These are phyloP conservation scores for Phocides pigmalion DNA, from an alignment of 1,140 invertebrate species.

Conservation along the genomic window DNA sequence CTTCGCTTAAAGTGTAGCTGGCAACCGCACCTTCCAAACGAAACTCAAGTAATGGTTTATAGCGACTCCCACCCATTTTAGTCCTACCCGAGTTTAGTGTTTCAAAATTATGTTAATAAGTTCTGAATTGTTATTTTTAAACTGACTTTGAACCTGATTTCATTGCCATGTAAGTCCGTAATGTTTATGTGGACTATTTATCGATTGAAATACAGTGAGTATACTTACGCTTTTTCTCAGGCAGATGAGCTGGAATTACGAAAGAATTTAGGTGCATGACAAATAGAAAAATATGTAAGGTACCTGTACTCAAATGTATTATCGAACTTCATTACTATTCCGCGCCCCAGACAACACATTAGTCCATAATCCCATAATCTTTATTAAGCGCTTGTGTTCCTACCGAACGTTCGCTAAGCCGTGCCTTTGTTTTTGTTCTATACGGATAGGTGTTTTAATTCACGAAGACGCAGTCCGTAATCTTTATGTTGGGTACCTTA, in stretches of 20 bases:
- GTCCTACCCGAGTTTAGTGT: no score
- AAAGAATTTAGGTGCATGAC: not conserved
- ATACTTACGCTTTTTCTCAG: no score
- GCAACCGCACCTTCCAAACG: no score
- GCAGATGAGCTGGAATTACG: not conserved
- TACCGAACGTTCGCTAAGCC: constrained; percentile 64
- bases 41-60: no score
- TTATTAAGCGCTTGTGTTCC: constrained; percentile 60
- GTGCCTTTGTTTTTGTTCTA: constrained; percentile 54
- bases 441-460: constrained; percentile 23
- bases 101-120: no score
- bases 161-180: no score
- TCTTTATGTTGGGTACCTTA: constrained; percentile 7
- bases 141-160: no score
- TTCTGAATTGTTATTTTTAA: no score
- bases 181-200: no score
- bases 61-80: no score
- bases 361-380: constrained; percentile 56
- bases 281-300: not conserved
- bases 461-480: constrained; percentile 20
- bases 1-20: no score
- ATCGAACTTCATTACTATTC: constrained; percentile 26
- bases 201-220: no score
- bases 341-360: constrained; percentile 29
- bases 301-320: constrained; percentile 23